Conservation (phyloP, 2,797 vertebrate genomes). For the Nothura maculosa region DNA sequence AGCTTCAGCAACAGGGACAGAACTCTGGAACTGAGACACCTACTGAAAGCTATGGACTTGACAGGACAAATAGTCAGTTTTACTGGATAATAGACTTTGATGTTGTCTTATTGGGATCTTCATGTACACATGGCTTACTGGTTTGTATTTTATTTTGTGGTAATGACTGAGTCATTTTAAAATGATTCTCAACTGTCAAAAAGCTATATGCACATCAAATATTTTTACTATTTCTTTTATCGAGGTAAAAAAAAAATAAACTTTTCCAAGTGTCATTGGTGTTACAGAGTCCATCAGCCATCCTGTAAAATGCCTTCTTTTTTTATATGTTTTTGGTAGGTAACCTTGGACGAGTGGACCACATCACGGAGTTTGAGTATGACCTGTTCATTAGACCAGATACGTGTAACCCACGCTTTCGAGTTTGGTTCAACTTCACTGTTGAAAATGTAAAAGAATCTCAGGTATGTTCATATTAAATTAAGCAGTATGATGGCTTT, state of each 20-base stretch:
- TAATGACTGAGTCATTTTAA: neutral
- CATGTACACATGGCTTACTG: neutral
- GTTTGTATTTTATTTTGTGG: neutral
- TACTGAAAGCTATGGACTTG: neutral
- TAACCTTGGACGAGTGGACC: conserved; percentile 94
- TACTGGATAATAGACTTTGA: neutral
- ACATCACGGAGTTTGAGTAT: conserved; percentile 96
- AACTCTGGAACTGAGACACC: no score
- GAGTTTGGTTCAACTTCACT: conserved; percentile 99
- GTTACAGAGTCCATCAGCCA: neutral
- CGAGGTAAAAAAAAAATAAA: neutral
- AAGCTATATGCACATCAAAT: neutral
- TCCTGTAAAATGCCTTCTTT: neutral
- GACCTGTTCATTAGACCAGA: conserved; percentile 97
- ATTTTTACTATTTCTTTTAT: neutral
- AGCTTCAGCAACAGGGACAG: neutral
- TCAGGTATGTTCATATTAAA: conserved; percentile 86
- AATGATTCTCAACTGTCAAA: neutral
- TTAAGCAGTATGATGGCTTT: neutral
- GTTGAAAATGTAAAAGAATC: conserved; percentile 95
- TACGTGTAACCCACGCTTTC: conserved; percentile 97
- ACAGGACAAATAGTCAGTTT: neutral
- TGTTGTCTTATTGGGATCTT: neutral
- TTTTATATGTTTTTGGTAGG: conserved; percentile 79
- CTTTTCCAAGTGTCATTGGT: neutral